These are phyloP conservation scores for Oryzias melastigma DNA, from an alignment of 2,113 vertebrate genomes.

Conservation along the genomic window DNA sequence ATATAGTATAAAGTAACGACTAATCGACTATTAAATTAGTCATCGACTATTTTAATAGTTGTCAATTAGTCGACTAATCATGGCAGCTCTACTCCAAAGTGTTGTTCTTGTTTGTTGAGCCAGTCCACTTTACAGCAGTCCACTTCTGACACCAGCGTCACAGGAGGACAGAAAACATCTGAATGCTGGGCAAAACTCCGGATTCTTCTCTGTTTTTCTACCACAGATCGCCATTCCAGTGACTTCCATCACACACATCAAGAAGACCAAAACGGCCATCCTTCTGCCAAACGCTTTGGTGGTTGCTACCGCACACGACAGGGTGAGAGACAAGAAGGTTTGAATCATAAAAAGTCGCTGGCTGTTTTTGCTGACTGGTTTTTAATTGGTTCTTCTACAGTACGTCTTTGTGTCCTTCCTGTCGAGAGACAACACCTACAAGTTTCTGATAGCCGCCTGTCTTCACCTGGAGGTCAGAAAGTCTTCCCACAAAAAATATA, in stretches of 20 bases:
- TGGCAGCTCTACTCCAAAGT: no score
- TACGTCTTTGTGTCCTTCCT: constrained; percentile 92
- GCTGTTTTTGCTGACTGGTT: rapidly evolving
- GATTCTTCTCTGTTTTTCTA: not conserved
- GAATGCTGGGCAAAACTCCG: no score
- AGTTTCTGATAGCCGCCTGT: constrained; percentile 87
- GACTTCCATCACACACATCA: constrained; percentile 85
- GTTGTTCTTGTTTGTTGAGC: no score
- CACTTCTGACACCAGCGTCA: no score
- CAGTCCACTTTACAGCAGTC: no score
- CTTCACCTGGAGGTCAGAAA: constrained; percentile 84
- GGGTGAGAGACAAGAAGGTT: constrained; percentile 68
- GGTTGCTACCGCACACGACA: constrained; percentile 84
- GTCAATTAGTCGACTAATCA: no score
- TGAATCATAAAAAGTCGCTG: not conserved
- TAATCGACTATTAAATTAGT: no score
- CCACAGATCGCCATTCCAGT: constrained; percentile 90
- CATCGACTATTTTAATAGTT: no score
- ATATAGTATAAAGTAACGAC: no score
- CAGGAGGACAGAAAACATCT: no score
- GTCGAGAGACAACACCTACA: constrained; percentile 93
- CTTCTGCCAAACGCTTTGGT: constrained; percentile 93
- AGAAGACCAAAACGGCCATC: constrained; percentile 95
- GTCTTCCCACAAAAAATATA: not conserved
- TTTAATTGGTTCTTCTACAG: constrained; percentile 65